A percentile compares a stretch with the other conserved stretches of the same genome.
Conservation (phyloP, 2,113 vertebrate genomes). For the Sitta europaea region DNA sequence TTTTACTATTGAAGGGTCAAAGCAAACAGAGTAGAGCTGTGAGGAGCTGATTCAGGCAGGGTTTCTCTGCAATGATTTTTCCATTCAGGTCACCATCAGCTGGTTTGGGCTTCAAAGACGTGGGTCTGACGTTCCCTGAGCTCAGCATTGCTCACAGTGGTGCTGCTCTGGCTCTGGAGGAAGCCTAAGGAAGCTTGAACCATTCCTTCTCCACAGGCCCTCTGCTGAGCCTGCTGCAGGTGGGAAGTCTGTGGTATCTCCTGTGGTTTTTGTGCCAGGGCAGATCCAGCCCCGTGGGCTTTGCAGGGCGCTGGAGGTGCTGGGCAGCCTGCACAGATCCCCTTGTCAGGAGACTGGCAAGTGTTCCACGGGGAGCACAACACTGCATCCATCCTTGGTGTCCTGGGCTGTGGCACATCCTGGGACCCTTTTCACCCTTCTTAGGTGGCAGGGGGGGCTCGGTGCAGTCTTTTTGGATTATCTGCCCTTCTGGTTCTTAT, state of each 20-base stretch:
- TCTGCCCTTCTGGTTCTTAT: background rate
- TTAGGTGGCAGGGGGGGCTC: background rate
- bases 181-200: background rate
- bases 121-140: background rate
- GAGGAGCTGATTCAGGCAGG: background rate
- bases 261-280: background rate
- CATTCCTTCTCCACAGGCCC: background rate
- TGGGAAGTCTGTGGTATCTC: background rate
- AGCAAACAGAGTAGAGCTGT: background rate
- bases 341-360: accelerated
- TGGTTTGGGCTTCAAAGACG: background rate
- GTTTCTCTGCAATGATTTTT: background rate
- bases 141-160: background rate
- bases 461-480: background rate
- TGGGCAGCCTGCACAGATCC: background rate
- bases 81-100: background rate
- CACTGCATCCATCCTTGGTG: background rate
- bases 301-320: accelerated
- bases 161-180: background rate
- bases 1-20: background rate
- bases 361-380: background rate
- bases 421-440: background rate
- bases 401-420: background rate
- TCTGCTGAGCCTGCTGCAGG: accelerated
- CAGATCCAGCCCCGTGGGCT: background rate